Base-by-base conservation (phyloP, 2,113 vertebrate genomes). In the Osmerus mordax region DNA sequence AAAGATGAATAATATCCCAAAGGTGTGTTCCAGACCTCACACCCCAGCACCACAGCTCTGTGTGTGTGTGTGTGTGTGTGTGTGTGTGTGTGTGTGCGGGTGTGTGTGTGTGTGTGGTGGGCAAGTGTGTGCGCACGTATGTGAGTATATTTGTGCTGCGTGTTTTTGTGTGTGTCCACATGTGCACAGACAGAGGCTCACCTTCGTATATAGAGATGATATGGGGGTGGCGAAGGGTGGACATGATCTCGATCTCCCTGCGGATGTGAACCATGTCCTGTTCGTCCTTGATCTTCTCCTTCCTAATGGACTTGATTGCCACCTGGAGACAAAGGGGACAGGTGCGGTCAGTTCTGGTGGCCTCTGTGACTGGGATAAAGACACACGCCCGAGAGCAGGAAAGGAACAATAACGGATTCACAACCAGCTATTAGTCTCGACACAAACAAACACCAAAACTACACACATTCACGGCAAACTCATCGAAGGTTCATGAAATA, bases 171-270 rank as follows among this genome's bases (percentile, higher is more conserved):
- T 28, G 36, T 68, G 25, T 36, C 9, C 19, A 71, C 12, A 16
- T 19, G n/a, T 25, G n/a, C n/a, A 58, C 3, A 51, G 25, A 32
- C 29, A 16, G 7, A 55, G 36, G 90, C 93, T 90, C 77, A 99
- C 97, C 97, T 98, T 99, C 97, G 78, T 98, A 97, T 89, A 99
- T 97, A 82, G 95, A 95, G 94, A 99, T 98, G 91, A 99, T 99
- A 92, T 99, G 96, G 82, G 97, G 96, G 90, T 99, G 97, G 89
- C 84, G 96, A 83, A 99, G 95, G 79, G 96, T 96, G 80, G 97
- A 99, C 97, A 99, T 98, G 90, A 98, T 99, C 91, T 99, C 97
- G 81, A 99, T 99, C 92, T 99, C 97, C 75, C 97, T 87, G 89
- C 97, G 95, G 90, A 99, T 99, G 93, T 99, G 96, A 90, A 97